Base-by-base conservation (phyloP, 1,140 invertebrate genomes). In the Cydia pomonella region DNA sequence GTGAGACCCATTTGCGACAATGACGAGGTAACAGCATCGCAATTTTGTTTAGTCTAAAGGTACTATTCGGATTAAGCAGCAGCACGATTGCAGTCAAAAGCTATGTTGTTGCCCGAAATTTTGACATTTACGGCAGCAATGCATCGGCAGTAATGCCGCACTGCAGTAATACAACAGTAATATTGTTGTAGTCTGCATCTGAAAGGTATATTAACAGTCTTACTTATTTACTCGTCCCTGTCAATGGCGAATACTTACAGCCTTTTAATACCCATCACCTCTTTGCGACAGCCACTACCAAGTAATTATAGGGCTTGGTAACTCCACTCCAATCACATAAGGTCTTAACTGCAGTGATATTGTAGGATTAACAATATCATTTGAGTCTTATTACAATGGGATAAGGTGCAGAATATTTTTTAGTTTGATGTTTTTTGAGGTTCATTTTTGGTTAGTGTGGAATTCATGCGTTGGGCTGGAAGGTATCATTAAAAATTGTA, bases 261-360 rank as follows among this genome's bases (percentile, higher is more conserved):
- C 44, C 16, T 47, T 47, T 47, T 47, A 3, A 16, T n/a, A 47
- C 33, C 9, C 33, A 38, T 38, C 10, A 9, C 44, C 44, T 47
- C 44, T 47, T 47, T 47, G 44, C 16, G 44, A 47, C 12, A 16
- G 44, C 44, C 44, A 47, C 44, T 47, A n/a, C 44, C 44, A 47
- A 47, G 44, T 47, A 47, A 47, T 47, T 47, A 47, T 47, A 47
- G 44, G 44, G 44, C 44, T 47, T 47, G 44, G 16, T n/a, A 47
- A 47, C 33, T n/a, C 44, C 16, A n/a, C 44, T n/a, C 44, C 9
- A 47, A 4, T 47, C 16, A 47, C 44, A 3, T 47, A 47, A 16
- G 44, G 44, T n/a, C 16, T 16, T 47, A 47, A 47, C 16, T 47
- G 44, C 1, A 1, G 5, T 47, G 44, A n/a, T 47, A 16, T 47